Conservation (phyloP, 2,888 invertebrate genomes). For the Eupsilia transversa region DNA sequence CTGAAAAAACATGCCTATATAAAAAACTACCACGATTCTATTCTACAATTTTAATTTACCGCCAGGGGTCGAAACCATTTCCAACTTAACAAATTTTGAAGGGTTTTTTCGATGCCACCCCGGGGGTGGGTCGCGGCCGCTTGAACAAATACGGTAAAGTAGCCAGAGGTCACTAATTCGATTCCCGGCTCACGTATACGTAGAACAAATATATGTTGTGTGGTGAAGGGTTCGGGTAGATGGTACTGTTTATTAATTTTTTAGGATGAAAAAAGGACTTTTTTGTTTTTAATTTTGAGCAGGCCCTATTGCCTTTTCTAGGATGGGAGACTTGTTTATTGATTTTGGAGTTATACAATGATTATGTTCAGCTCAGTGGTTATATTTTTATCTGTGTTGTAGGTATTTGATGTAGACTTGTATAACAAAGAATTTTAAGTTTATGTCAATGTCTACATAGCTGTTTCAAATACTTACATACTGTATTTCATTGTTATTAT, state of each 20-base stretch:
- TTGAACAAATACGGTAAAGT: conserved; percentile 74
- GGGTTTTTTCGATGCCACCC: conserved; percentile 59
- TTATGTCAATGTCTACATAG: background rate
- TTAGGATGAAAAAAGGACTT: conserved; percentile 46
- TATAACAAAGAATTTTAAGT: too few relatives aligned
- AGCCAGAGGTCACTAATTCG: conserved; percentile 74
- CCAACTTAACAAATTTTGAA: conserved; percentile 64
- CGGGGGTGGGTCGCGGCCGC: conserved; percentile 64
- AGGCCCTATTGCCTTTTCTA: conserved; percentile 15
- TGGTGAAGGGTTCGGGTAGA: conserved; percentile 46
- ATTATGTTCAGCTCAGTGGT: background rate
- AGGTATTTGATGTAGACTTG: background rate
- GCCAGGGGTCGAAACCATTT: conserved; percentile 59
- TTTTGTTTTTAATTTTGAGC: conserved; percentile 32
- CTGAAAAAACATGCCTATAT: conserved; percentile 5
- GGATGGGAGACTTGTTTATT: background rate
- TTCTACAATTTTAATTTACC: conserved; percentile 59
- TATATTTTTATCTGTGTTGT: background rate
- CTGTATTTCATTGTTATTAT: background rate
- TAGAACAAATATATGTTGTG: conserved; percentile 61
- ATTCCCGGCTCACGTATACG: conserved; percentile 65
- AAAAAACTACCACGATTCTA: conserved; percentile 46
- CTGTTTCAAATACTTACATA: too few relatives aligned
- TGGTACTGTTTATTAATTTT: conserved; percentile 50
- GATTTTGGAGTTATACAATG: background rate